Percentiles rank a stretch among this genome's conserved stretches.
phyloP scores from a whole-genome alignment of 2,797 vertebrate species.

The Coregonus sp. region DNA sequence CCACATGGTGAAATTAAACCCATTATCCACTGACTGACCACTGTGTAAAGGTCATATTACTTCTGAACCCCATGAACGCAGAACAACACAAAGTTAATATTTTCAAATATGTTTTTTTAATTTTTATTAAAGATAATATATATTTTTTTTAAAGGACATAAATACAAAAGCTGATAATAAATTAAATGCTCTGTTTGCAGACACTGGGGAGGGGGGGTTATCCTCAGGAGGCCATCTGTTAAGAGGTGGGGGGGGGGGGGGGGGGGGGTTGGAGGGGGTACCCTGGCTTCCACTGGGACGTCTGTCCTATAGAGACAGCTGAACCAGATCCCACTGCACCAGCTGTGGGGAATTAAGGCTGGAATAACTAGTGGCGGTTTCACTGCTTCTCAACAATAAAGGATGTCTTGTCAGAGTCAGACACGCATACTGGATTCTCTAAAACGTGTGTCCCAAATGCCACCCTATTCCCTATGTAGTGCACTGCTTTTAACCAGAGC shows the following conservation, averaged over 20 bases:
- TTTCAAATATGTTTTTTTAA: constrained; percentile 44
- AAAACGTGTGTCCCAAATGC: neutral
- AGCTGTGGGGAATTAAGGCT: constrained; percentile 72
- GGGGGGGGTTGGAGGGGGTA: constrained; percentile 13
- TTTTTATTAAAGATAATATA: constrained; percentile 35
- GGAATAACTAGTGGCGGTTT: constrained; percentile 51
- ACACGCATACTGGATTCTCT: constrained; percentile 26
- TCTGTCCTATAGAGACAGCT: constrained; percentile 64
- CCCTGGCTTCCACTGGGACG: constrained; percentile 28
- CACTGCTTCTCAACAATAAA: constrained; percentile 26
- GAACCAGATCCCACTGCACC: constrained; percentile 70
- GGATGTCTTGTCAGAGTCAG: constrained; percentile 32
- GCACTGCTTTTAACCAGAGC: neutral
- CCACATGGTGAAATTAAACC: neutral
- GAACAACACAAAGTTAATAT: constrained; percentile 21
- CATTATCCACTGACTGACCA: neutral
- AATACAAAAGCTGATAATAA: constrained; percentile 54
- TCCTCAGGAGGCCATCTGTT: constrained; percentile 72
- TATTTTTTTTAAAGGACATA: constrained; percentile 31
- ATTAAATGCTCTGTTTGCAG: constrained; percentile 38
- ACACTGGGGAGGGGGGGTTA: constrained; percentile 21
- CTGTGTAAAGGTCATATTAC: neutral
- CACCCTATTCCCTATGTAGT: neutral
- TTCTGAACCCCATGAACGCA: neutral
- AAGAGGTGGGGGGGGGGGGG: constrained; percentile 27